A percentile compares a stretch with the other conserved stretches of the same genome.
Conservation (phyloP, 35 echinoderm and acorn worm genomes). For the Acanthaster planci region DNA sequence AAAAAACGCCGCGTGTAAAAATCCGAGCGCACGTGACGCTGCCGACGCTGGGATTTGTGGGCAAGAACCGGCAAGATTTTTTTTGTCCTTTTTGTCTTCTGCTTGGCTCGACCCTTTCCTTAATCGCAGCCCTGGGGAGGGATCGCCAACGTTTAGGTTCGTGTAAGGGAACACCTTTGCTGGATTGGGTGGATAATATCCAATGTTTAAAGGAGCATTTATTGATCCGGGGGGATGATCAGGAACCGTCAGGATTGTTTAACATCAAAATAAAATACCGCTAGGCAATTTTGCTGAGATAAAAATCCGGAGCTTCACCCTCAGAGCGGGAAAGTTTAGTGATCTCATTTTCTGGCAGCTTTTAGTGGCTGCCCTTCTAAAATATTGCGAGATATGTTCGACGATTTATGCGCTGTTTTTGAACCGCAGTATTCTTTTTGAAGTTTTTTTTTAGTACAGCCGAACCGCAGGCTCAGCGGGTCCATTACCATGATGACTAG, state of each 20-base stretch:
- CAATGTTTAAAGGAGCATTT: conserved; percentile 21
- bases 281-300: conserved; percentile 9
- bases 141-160: background rate
- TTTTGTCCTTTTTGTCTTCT: background rate
- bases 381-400: no score
- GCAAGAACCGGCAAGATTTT: background rate
- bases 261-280: conserved; percentile 32
- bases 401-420: no score
- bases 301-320: background rate
- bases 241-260: conserved; percentile 25
- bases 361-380: no score
- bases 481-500: no score
- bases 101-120: background rate
- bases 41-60: background rate
- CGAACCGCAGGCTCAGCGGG: no score
- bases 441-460: no score
- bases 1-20: conserved; percentile 3
- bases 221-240: conserved; percentile 22
- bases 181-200: conserved; percentile 17
- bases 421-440: no score
- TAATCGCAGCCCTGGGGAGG: conserved; percentile 5
- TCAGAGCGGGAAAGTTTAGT: background rate
- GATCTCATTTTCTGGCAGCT: background rate
- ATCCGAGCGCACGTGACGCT: background rate
- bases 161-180: conserved; percentile 13